Evolutionary conservation across 2,113 vertebrate species (phyloP), one percentile per base, ranked within the genome.

Genomic region (Phycodurus eques): DNA sequence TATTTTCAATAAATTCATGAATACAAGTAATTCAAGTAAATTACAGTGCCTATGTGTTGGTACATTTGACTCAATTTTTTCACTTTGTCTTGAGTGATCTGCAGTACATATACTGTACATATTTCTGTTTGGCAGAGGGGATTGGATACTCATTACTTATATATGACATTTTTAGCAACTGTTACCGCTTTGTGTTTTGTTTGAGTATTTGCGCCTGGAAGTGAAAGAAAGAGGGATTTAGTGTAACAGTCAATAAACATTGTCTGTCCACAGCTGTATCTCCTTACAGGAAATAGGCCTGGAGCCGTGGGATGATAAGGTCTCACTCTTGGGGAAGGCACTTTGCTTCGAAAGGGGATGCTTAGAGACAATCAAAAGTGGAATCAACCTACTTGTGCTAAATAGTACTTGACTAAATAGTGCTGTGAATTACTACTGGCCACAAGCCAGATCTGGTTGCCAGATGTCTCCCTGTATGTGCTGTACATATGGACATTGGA

Each of bases 251-350:
- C 70, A 72, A 87, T 80, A 75, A 76, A 84, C 68, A 72, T 20
- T 62, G 62, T 72, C 79, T 80, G 67, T 72, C 20, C 72, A 46
- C 80, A 81, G 80, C 77, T 79, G 70, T 67, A 69, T 85, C 79
- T 80, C 46, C 66, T 74, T 46, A 83, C 81, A 89, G 90, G 84
- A 89, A 83, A 72, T 83, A 57, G 71, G 77, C 76, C 74, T 56
- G 46, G 42, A 74, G 76, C 68, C 78, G 53, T 59, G 62, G 46
- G 70, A 43, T 39, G 74, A 67, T 33, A 39, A 56, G 51, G 27
- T 17, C 68, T 78, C 22, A 31, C 65, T 84, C 70, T 4, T 2
- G 42, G 73, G 69, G 63, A n/a, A 27, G 49, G 17, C 57, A 39
- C 27, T 53, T 60, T 54, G 56, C 61, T 59, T 74, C 27, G 53